phyloP scores from a whole-genome alignment of 2,888 invertebrate genomes.

The Hypercompe scribonia region DNA sequence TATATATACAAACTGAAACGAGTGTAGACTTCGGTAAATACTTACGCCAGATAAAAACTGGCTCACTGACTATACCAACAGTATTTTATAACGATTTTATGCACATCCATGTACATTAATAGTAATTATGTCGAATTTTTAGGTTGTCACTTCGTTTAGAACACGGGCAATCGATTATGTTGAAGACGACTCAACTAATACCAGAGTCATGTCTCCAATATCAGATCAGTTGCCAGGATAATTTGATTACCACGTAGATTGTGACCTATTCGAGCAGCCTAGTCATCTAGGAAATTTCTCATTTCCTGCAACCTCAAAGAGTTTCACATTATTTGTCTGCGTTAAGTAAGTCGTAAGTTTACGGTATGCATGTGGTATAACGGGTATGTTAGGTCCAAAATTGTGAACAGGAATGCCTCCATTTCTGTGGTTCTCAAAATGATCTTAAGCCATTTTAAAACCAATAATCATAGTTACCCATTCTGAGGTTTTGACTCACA shows the following conservation, averaged over 20 bases:
- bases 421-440: background rate
- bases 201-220: background rate
- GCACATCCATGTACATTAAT: background rate
- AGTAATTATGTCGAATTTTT: background rate
- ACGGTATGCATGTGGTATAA: too few relatives aligned
- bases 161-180: background rate
- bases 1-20: slow-evolving; percentile 67
- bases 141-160: background rate
- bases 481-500: background rate
- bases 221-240: background rate
- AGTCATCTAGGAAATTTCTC: background rate
- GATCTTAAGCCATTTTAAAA: background rate
- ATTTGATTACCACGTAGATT: background rate
- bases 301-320: too few relatives aligned
- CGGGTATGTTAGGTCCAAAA: background rate
- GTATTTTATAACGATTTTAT: background rate
- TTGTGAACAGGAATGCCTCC: background rate
- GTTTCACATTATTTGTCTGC: background rate
- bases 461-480: background rate
- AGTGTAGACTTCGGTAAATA: slow-evolving; percentile 29
- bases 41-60: slow-evolving; percentile 23
- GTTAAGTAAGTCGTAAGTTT: background rate
- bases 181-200: background rate
- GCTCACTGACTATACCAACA: slow-evolving; percentile 25
- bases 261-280: background rate